Percentiles rank a stretch among this genome's conserved stretches.
These are phyloP conservation scores for Rambutsinella grinnellia DNA, from an alignment of 2,888 invertebrate species.

Conservation along the genomic window DNA sequence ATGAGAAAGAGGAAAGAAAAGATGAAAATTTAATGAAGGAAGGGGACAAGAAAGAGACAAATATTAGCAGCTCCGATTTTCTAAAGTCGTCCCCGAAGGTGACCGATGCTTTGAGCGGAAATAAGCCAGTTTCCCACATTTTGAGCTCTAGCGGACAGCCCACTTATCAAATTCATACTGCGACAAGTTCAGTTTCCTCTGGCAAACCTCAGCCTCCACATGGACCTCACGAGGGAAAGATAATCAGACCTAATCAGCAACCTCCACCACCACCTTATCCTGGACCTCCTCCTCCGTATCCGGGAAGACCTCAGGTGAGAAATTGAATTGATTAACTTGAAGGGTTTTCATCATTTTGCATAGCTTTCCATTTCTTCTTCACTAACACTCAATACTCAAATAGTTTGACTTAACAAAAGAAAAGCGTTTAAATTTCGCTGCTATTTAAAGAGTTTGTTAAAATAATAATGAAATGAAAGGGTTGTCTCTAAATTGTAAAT, in stretches of 20 bases:
- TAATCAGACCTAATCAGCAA: constrained; percentile 71
- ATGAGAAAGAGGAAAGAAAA: constrained; percentile 77
- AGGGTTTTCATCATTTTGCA: background rate
- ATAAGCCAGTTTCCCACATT: constrained; percentile 35
- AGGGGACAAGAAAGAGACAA: constrained; percentile 29
- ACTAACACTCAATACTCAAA: constrained; percentile 5
- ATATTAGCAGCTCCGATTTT: constrained; percentile 21
- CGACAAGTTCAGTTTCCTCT: too few species aligned
- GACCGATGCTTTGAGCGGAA: constrained; percentile 13
- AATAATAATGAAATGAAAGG: too few species aligned
- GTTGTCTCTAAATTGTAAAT: too few species aligned
- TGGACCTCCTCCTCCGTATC: constrained; percentile 80
- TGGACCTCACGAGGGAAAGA: constrained; percentile 66
- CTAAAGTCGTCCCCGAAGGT: constrained; percentile 20
- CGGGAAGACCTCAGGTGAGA: constrained; percentile 71
- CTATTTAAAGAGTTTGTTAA: too few species aligned
- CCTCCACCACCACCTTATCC: constrained; percentile 82
- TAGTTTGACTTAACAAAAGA: too few species aligned
- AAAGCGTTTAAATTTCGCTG: too few species aligned
- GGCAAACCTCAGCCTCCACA: constrained; percentile 66
- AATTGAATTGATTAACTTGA: too few species aligned
- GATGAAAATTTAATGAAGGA: constrained; percentile 32
- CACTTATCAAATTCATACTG: too few species aligned
- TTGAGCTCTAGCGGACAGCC: too few species aligned
- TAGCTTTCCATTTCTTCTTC: background rate